phyloP scores from a whole-genome alignment of 2,113 vertebrate genomes.

The Zingel zingel region DNA sequence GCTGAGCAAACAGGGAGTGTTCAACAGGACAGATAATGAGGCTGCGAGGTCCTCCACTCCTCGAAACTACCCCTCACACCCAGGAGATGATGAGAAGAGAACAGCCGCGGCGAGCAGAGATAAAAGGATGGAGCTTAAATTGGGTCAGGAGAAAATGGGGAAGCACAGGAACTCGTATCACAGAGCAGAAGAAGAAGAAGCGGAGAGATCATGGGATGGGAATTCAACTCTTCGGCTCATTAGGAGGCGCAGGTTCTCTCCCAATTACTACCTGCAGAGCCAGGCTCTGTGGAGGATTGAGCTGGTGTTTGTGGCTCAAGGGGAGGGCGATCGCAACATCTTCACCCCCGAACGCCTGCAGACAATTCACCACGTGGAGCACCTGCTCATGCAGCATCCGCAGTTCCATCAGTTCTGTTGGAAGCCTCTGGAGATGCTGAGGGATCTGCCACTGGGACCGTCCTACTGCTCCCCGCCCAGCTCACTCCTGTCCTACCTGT shows the following conservation, averaged over 20 bases:
- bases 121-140: conserved; percentile 35
- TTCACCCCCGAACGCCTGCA: conserved; percentile 94
- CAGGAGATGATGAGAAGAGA: conserved; percentile 37
- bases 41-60: conserved; percentile 64
- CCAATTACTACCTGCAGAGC: conserved; percentile 91
- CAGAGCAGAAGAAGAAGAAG: conserved; percentile 20
- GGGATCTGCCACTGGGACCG: conserved; percentile 93
- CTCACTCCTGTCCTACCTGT: conserved; percentile 96
- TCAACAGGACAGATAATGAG: conserved; percentile 53
- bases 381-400: conserved; percentile 94
- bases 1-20: conserved; percentile 70
- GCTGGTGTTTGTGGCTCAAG: conserved; percentile 95
- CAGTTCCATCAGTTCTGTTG: conserved; percentile 97
- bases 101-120: not conserved
- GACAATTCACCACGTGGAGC: conserved; percentile 93
- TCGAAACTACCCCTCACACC: conserved; percentile 9
- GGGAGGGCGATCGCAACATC: conserved; percentile 91
- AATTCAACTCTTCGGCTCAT: conserved; percentile 42
- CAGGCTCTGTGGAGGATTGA: conserved; percentile 97
- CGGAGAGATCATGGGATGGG: conserved; percentile 8
- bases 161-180: conserved; percentile 26
- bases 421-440: conserved; percentile 94
- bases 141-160: not conserved
- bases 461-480: conserved; percentile 95
- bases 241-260: conserved; percentile 77